Evolutionary conservation across 1,140 invertebrate species (phyloP).

Genomic region (Lucilia sericata): DNA sequence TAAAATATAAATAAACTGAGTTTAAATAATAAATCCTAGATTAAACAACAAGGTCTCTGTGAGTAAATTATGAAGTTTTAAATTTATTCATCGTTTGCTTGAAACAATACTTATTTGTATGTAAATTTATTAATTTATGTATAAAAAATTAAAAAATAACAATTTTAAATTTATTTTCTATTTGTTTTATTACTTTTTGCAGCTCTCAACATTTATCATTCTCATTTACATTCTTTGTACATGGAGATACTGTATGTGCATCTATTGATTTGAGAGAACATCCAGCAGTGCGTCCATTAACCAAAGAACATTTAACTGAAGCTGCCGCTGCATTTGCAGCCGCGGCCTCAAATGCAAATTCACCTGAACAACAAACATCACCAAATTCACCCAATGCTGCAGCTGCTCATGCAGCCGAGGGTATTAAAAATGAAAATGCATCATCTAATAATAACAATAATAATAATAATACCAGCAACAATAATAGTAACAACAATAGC

Average conservation of each 20-base stretch:
- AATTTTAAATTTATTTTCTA: no score
- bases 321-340: conserved; percentile 78
- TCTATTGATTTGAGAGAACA: conserved; percentile 96
- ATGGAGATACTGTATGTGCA: conserved; percentile 97
- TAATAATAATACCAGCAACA: conserved; percentile 45
- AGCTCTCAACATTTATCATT: conserved; percentile 89
- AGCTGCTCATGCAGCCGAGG: neutral
- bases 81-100: conserved; percentile 63
- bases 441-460: conserved; percentile 38
- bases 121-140: no score
- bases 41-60: conserved; percentile 63
- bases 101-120: conserved; percentile 49
- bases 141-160: no score
- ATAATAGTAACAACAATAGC: conserved; percentile 25
- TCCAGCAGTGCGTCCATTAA: conserved; percentile 87
- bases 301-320: conserved; percentile 79
- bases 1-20: conserved; percentile 8
- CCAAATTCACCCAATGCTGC: conserved; percentile 33
- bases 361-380: conserved; percentile 45
- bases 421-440: conserved; percentile 46
- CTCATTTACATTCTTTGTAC: conserved; percentile 97
- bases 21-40: conserved; percentile 55
- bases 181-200: conserved; percentile 60
- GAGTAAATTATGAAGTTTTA: conserved; percentile 53
- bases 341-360: conserved; percentile 65